These are phyloP conservation scores for Halictus ligatus DNA, from an alignment of 2,888 invertebrate species.

Conservation along the genomic window DNA sequence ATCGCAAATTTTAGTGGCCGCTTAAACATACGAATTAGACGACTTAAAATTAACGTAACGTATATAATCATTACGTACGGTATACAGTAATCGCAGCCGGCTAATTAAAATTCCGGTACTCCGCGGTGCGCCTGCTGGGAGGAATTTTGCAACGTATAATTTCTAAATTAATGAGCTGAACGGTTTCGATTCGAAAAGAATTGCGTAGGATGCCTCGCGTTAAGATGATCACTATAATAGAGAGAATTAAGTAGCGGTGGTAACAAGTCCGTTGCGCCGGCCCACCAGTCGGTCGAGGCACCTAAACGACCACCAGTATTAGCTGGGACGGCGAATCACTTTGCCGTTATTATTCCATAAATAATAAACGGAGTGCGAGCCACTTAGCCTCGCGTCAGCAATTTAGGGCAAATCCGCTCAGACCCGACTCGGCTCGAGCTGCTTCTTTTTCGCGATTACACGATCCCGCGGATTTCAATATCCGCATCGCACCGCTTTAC, in stretches of 20 bases:
- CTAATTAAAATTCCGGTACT: background rate
- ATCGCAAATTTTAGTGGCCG: background rate
- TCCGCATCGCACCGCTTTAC: constrained; percentile 63
- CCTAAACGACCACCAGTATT: background rate
- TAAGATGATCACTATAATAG: constrained; percentile 23
- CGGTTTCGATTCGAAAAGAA: background rate
- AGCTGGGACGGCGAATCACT: constrained; percentile 15
- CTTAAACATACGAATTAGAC: background rate
- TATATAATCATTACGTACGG: background rate
- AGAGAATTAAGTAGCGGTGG: constrained; percentile 14
- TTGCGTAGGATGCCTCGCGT: background rate
- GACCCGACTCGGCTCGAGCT: background rate
- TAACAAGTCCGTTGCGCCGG: constrained; percentile 29
- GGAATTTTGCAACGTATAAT: background rate
- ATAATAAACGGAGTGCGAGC: constrained; percentile 43
- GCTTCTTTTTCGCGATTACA: constrained; percentile 46
- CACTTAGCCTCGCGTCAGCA: constrained; percentile 26
- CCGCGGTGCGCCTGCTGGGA: background rate
- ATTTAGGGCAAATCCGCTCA: constrained; percentile 39
- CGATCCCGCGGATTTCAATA: constrained; percentile 67
- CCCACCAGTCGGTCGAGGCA: background rate
- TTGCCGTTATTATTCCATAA: constrained; percentile 52
- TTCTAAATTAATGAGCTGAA: background rate
- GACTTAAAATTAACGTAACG: background rate
- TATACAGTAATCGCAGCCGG: background rate